Percentiles rank a stretch among this genome's conserved stretches.
Evolutionary conservation across 2,888 invertebrate species (phyloP).

Genomic region (Eurois occulta): DNA sequence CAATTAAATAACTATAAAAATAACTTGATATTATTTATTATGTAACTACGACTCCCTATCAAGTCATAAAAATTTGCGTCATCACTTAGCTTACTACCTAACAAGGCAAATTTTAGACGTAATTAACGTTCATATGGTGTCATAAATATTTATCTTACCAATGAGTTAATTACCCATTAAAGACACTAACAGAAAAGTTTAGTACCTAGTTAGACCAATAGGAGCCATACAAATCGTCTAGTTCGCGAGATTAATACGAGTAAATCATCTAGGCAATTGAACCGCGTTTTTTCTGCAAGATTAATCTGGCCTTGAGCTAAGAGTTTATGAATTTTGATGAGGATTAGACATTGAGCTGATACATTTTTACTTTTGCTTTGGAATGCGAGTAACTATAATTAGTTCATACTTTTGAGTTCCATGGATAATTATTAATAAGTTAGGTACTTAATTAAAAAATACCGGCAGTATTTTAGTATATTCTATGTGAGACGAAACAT

Average conservation of each 20-base stretch:
- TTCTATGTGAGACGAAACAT: not conserved
- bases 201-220: constrained; percentile 35
- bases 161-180: constrained; percentile 36
- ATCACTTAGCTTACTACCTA: constrained; percentile 13
- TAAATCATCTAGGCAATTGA: constrained; percentile 40
- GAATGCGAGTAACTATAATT: not conserved
- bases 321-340: constrained; percentile 49
- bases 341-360: constrained; percentile 11
- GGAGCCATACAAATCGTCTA: constrained; percentile 45
- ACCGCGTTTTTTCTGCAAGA: constrained; percentile 50
- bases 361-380: not conserved
- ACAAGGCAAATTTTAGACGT: constrained; percentile 3
- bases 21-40: not conserved
- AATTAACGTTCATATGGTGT: not conserved
- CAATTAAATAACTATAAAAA: constrained; percentile 9
- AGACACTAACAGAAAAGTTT: constrained; percentile 16
- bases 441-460: not conserved
- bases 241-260: constrained; percentile 31
- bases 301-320: constrained; percentile 47
- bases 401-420: not conserved
- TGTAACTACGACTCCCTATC: not conserved
- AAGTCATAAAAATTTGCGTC: constrained; percentile 29
- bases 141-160: constrained; percentile 45
- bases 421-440: not conserved
- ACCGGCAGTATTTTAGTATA: not conserved